Percentiles rank a stretch among this genome's conserved stretches.
Evolutionary conservation across 2,888 invertebrate genomes (phyloP).

Genomic region (Drosophila macrospina): DNA sequence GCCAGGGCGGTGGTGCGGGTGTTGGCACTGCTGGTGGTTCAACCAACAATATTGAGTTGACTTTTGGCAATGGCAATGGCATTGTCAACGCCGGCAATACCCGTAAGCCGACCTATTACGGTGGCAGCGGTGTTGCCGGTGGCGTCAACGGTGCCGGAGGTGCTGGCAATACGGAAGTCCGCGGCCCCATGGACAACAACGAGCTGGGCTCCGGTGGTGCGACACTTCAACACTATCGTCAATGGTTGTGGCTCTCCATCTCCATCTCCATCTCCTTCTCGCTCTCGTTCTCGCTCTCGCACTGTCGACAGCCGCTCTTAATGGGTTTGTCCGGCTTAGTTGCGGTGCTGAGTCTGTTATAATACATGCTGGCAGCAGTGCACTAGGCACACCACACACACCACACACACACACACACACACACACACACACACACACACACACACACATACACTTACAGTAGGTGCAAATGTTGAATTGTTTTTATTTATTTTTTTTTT

Average conservation of each 20-base stretch:
- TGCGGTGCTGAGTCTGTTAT: slow-evolving; percentile 79
- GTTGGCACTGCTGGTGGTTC: slow-evolving; percentile 15
- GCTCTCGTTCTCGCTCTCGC: slow-evolving; percentile 10
- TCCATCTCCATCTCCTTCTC: slow-evolving; percentile 11
- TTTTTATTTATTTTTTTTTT: slow-evolving; percentile 33
- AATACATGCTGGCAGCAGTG: slow-evolving; percentile 66
- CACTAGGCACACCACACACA: slow-evolving; percentile 33
- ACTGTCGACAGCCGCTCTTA: slow-evolving; percentile 68
- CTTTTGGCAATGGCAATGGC: slow-evolving; percentile 55
- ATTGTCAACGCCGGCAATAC: slow-evolving; percentile 69
- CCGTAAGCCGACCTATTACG: slow-evolving; percentile 83
- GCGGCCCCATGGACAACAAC: slow-evolving; percentile 83
- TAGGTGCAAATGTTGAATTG: slow-evolving; percentile 56
- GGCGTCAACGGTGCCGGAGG: slow-evolving; percentile 50
- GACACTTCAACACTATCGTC: slow-evolving; percentile 30
- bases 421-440: slow-evolving; percentile 8
- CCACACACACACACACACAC: slow-evolving; percentile 22
- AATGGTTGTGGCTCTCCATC: slow-evolving; percentile 37
- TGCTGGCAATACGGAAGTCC: slow-evolving; percentile 76
- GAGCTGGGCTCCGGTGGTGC: slow-evolving; percentile 71
- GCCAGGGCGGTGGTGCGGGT: slow-evolving; percentile 13
- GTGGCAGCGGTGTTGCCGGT: slow-evolving; percentile 52
- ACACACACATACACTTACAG: slow-evolving; percentile 19
- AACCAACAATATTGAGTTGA: slow-evolving; percentile 48
- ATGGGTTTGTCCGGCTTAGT: slow-evolving; percentile 81